phyloP scores from a whole-genome alignment of 1,140 invertebrate species.

The Diorhabda sublineata region DNA sequence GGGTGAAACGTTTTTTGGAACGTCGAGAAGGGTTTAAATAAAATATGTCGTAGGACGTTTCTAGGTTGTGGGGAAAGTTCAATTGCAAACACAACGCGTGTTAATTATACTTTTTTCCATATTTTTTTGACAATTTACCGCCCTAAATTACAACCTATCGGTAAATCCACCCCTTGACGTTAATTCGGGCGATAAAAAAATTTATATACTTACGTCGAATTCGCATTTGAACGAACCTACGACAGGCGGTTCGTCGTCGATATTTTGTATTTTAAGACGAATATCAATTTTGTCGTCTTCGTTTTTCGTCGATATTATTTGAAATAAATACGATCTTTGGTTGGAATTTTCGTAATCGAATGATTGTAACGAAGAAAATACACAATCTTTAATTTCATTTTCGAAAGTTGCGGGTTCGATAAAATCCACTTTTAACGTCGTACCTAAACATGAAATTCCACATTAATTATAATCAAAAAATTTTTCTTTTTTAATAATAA shows the following conservation, averaged over 20 bases:
- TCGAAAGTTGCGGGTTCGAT: not conserved
- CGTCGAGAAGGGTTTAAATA: too few species aligned
- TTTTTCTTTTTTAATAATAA: too few species aligned
- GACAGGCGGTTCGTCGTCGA: slow-evolving; percentile 24
- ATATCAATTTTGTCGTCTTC: not conserved
- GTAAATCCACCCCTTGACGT: too few species aligned
- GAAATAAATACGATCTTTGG: slow-evolving; percentile 1
- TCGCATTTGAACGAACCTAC: slow-evolving; percentile 17
- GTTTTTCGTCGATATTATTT: not conserved
- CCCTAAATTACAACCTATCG: too few species aligned
- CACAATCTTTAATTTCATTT: not conserved
- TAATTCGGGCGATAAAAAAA: not conserved
- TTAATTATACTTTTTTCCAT: too few species aligned
- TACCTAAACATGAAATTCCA: not conserved
- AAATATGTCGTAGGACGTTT: too few species aligned
- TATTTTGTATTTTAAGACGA: slow-evolving; percentile 19
- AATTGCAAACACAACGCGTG: too few species aligned
- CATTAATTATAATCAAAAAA: not conserved
- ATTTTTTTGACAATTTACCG: too few species aligned
- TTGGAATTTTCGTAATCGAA: slow-evolving; percentile 23
- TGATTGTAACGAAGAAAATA: slow-evolving; percentile 19
- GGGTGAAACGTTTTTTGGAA: too few species aligned
- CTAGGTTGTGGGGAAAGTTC: too few species aligned
- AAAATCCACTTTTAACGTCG: not conserved
- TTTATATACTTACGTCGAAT: slow-evolving; percentile 17